phyloP scores from a whole-genome alignment of 1,140 invertebrate species.

The Eubasilissa regina region DNA sequence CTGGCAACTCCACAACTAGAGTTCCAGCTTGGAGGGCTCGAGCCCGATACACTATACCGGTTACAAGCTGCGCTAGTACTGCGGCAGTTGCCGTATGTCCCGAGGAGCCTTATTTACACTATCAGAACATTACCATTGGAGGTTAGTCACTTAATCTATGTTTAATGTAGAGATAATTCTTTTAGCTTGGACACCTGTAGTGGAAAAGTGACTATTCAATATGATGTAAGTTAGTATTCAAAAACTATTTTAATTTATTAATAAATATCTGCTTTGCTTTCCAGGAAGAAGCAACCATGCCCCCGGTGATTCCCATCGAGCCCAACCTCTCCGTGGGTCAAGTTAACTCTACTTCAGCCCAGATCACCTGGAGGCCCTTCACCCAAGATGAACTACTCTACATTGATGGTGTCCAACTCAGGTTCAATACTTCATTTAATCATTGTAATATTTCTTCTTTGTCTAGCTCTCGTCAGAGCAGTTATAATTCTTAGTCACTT shows the following conservation, averaged over 20 bases:
- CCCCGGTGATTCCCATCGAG: constrained; percentile 79
- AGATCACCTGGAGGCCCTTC: constrained; percentile 87
- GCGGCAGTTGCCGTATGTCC: constrained; percentile 80
- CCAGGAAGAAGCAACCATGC: constrained; percentile 70
- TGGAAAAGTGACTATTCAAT: no score
- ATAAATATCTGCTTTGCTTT: constrained; percentile 25
- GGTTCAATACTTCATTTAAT: constrained; percentile 60
- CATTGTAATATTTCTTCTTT: no score
- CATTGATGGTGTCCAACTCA: constrained; percentile 75
- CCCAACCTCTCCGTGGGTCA: constrained; percentile 81
- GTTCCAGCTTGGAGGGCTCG: constrained; percentile 83
- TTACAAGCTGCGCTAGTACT: constrained; percentile 85
- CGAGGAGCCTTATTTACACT: constrained; percentile 81
- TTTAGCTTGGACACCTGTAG: no score
- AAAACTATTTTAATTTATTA: background rate
- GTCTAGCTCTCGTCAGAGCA: no score
- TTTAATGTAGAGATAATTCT: background rate
- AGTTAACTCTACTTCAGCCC: constrained; percentile 84
- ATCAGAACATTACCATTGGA: constrained; percentile 76
- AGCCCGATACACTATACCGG: constrained; percentile 86
- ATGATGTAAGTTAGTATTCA: no score
- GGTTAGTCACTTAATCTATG: constrained; percentile 3
- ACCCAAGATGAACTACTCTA: constrained; percentile 82
- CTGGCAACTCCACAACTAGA: constrained; percentile 89
- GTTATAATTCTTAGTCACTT: no score